Evolutionary conservation across 1,140 invertebrate species (phyloP).

Genomic region (Pygmarrhopalites habei): DNA sequence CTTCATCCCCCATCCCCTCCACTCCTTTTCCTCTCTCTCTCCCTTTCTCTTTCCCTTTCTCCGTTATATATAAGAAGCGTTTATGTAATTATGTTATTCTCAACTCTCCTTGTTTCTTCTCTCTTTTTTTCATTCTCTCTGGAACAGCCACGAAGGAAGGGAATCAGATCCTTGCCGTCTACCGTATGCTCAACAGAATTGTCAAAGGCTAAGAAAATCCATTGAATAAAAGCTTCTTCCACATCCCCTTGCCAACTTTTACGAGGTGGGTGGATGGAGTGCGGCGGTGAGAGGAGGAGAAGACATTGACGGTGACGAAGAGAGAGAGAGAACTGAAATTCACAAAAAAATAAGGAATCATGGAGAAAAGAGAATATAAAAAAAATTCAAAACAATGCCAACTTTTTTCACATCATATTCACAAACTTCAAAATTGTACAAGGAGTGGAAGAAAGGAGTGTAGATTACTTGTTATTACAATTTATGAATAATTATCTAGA

Average conservation of each 20-base stretch:
- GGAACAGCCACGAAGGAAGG: slow-evolving; percentile 30
- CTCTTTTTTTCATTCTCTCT: neutral
- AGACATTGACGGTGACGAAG: neutral
- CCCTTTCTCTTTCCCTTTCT: too few species aligned
- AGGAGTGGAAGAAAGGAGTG: too few species aligned
- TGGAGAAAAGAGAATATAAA: too few species aligned
- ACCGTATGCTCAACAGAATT: slow-evolving; percentile 34
- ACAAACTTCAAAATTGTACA: too few species aligned
- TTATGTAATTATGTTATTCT: neutral
- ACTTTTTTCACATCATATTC: too few species aligned
- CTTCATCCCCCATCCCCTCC: neutral
- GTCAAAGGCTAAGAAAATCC: slow-evolving; percentile 1
- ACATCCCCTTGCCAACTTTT: too few species aligned
- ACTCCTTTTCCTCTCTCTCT: neutral
- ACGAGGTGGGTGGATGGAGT: too few species aligned
- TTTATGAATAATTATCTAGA: too few species aligned
- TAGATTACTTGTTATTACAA: too few species aligned
- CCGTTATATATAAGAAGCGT: neutral
- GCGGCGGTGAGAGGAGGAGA: neutral
- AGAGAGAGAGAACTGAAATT: too few species aligned
- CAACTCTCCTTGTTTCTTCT: neutral
- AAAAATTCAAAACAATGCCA: too few species aligned
- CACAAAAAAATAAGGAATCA: too few species aligned
- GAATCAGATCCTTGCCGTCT: slow-evolving; percentile 33
- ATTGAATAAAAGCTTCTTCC: neutral